Conservation (phyloP, 2,797 vertebrate species). For the Netta rufina region DNA sequence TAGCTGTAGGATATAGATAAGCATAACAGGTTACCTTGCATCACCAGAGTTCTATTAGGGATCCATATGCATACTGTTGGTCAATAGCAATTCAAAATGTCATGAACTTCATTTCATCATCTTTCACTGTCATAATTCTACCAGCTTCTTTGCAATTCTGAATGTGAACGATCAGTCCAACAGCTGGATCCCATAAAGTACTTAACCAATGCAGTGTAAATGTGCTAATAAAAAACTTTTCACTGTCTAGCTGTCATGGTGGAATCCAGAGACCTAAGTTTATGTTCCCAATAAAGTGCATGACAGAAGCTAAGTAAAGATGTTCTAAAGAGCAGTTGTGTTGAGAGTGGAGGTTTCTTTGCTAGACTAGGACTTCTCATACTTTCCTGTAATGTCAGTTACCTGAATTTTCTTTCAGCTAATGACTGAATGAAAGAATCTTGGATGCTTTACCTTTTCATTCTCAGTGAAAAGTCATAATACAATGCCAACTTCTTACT, state of each 20-base stretch:
- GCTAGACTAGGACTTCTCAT: not conserved
- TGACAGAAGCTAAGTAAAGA: not conserved
- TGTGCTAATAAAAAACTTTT: not conserved
- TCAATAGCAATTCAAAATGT: not conserved
- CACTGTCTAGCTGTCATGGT: not conserved
- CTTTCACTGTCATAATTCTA: not conserved
- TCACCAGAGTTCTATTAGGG: fast-evolving
- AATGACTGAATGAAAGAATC: not conserved
- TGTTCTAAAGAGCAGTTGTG: not conserved
- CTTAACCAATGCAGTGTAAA: not conserved
- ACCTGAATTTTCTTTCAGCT: not conserved
- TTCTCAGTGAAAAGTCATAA: not conserved
- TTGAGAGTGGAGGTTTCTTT: not conserved
- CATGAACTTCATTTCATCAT: fast-evolving
- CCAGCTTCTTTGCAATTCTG: not conserved
- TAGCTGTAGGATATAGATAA: not conserved
- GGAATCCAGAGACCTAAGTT: not conserved
- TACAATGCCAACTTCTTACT: not conserved
- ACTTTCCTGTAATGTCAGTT: not conserved
- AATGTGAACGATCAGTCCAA: not conserved
- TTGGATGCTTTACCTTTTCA: not conserved
- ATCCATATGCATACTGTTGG: not conserved
- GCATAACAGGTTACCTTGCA: not conserved
- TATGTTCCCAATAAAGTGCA: not conserved
- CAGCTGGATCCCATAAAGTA: not conserved